phyloP scores from a whole-genome alignment of 2,888 invertebrate genomes.

The Griposia aprilina region DNA sequence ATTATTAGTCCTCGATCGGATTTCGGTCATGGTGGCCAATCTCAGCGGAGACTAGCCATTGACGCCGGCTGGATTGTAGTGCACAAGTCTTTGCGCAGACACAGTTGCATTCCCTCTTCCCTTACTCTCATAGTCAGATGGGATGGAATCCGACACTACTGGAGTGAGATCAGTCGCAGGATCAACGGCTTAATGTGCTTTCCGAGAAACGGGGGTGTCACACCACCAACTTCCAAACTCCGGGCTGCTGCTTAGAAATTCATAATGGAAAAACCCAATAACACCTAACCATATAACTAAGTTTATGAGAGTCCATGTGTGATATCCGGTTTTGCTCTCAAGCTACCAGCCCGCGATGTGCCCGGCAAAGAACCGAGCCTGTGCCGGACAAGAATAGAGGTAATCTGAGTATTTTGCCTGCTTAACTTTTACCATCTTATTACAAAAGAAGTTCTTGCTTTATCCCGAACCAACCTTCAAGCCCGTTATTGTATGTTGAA shows the following conservation, averaged over 20 bases:
- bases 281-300: neutral
- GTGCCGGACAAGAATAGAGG: conserved; percentile 53
- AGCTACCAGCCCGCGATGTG: conserved; percentile 59
- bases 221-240: neutral
- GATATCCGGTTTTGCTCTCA: conserved; percentile 57
- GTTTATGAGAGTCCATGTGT: conserved; percentile 31
- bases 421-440: conserved; percentile 2
- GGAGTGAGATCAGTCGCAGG: neutral
- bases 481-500: neutral
- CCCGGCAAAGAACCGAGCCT: conserved; percentile 58
- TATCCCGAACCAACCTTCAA: neutral
- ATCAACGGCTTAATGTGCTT: neutral
- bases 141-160: too few relatives aligned
- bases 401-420: conserved; percentile 40
- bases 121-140: neutral
- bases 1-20: neutral
- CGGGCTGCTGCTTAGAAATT: neutral
- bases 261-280: neutral
- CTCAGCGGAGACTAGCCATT: neutral
- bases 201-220: neutral
- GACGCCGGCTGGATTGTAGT: neutral
- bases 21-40: neutral
- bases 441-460: neutral
- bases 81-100: neutral
- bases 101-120: neutral